These are phyloP conservation scores for Scomber japonicus DNA, from an alignment of 2,113 vertebrate species.

Conservation along the genomic window DNA sequence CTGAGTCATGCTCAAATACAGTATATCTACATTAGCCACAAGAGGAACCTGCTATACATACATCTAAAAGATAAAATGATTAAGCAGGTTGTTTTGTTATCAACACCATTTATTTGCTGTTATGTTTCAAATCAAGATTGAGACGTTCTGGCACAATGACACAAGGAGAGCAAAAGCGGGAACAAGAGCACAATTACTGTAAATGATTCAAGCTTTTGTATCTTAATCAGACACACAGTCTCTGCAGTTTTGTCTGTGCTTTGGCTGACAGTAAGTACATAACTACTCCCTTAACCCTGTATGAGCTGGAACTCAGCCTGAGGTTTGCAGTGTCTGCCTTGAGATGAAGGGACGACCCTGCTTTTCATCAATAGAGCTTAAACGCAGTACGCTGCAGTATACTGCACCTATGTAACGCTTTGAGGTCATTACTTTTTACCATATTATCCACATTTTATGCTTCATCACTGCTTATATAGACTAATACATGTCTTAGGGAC, in stretches of 20 bases:
- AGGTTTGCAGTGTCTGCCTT: neutral
- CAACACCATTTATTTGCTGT: neutral
- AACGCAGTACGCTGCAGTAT: no score
- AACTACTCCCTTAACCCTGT: neutral
- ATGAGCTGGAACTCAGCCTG: neutral
- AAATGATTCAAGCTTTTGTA: neutral
- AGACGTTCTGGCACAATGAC: neutral
- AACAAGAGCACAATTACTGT: neutral
- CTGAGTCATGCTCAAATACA: neutral
- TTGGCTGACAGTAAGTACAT: neutral
- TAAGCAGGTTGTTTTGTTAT: no score
- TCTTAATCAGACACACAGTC: neutral
- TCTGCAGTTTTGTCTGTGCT: neutral
- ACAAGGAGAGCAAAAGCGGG: neutral
- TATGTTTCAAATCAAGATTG: neutral
- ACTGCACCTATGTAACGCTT: neutral
- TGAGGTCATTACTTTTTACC: no score
- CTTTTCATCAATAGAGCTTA: no score
- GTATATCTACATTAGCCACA: no score
- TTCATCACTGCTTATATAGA: neutral
- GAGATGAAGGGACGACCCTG: no score
- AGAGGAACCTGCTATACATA: neutral
- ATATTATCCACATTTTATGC: no score
- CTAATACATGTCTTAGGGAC: no score
- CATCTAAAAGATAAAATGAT: neutral